A percentile compares a stretch with the other conserved stretches of the same genome.
Evolutionary conservation across 2,888 invertebrate genomes (phyloP).

Genomic region (Synanthedon andrenaeformis): DNA sequence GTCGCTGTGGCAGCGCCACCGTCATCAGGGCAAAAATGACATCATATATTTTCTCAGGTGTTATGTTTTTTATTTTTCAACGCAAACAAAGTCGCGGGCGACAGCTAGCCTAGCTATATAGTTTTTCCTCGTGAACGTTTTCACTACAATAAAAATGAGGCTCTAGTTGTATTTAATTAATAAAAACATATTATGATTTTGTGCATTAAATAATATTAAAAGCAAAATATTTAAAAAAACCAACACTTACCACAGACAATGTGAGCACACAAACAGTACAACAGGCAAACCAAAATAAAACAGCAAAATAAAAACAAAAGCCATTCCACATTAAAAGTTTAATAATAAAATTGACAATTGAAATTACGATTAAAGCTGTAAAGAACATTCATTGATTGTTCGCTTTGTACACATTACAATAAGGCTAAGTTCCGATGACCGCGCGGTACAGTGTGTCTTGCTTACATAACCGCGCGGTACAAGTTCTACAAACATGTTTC

Average conservation of each 20-base stretch:
- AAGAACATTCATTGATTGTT: conserved; percentile 49
- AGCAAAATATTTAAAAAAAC: conserved; percentile 17
- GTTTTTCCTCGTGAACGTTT: no score
- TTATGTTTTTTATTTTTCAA: no score
- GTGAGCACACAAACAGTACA: conserved; percentile 31
- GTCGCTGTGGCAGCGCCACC: no score
- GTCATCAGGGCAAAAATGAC: no score
- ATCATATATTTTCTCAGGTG: no score
- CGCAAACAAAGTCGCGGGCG: no score
- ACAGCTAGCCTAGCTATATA: no score
- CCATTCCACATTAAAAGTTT: conserved; percentile 60
- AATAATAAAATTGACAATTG: conserved; percentile 68
- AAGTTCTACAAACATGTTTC: no score
- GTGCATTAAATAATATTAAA: conserved; percentile 5
- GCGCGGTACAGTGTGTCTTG: no score
- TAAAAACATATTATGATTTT: neutral
- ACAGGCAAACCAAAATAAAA: conserved; percentile 38
- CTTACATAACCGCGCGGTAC: no score
- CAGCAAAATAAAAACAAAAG: conserved; percentile 57
- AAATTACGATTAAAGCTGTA: conserved; percentile 66
- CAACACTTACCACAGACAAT: conserved; percentile 42
- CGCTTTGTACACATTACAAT: conserved; percentile 20
- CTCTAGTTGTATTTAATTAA: neutral
- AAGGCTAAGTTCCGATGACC: no score
- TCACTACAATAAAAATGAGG: no score